Evolutionary conservation across 2,113 vertebrate species (phyloP).

Genomic region (Leiothrix lutea): DNA sequence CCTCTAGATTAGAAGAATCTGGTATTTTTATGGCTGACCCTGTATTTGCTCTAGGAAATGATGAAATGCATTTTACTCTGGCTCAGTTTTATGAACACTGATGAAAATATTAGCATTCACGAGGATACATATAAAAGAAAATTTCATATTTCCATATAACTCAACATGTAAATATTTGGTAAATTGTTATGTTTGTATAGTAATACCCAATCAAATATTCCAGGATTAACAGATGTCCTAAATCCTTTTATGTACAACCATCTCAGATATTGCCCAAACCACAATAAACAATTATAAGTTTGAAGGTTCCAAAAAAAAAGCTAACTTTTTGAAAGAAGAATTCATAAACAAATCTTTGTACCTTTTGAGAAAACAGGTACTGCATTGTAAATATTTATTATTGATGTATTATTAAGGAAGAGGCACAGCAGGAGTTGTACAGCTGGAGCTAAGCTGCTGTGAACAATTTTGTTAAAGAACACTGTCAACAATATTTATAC

Average conservation of each 20-base stretch:
- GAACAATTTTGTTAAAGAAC: slow-evolving; percentile 63
- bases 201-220: slow-evolving; percentile 38
- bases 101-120: neutral
- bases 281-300: neutral
- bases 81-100: neutral
- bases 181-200: slow-evolving; percentile 24
- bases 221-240: slow-evolving; percentile 28
- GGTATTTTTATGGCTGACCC: neutral
- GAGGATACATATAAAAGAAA: neutral
- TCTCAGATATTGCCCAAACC: slow-evolving; percentile 19
- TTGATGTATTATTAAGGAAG: slow-evolving; percentile 26
- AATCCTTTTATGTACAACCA: neutral
- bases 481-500: slow-evolving; percentile 47
- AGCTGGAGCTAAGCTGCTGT: slow-evolving; percentile 9
- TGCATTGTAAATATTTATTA: slow-evolving; percentile 59
- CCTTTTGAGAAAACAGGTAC: neutral
- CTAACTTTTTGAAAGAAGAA: slow-evolving; percentile 7
- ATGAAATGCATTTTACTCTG: neutral
- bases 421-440: slow-evolving; percentile 12
- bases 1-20: neutral
- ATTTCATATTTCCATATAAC: neutral
- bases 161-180: slow-evolving; percentile 26
- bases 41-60: neutral
- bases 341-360: slow-evolving; percentile 27
- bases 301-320: neutral